phyloP scores from a whole-genome alignment of 2,797 vertebrate species.

The Arrhamphus sclerolepis region DNA sequence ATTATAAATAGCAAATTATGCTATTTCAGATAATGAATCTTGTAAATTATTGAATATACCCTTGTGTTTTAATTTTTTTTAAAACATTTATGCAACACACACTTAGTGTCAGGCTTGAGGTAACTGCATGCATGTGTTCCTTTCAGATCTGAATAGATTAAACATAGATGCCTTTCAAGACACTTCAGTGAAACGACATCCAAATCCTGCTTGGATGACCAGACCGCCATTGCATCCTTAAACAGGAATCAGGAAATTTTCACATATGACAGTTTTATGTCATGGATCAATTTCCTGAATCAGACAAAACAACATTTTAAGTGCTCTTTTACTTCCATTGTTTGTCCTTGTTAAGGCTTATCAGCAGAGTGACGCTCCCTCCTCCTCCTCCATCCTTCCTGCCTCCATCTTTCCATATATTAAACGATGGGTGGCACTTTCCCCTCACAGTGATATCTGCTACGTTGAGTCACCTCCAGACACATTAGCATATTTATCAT shows the following conservation, averaged over 20 bases:
- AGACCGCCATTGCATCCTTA: not conserved
- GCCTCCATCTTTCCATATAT: constrained; percentile 59
- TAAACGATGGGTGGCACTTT: constrained; percentile 76
- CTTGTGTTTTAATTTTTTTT: no score
- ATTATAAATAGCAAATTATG: no score
- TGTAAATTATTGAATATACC: no score
- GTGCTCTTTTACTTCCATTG: constrained; percentile 53
- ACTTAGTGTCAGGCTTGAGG: no score
- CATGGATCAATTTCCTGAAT: constrained; percentile 36
- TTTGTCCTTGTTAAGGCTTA: constrained; percentile 66
- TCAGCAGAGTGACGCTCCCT: constrained; percentile 45
- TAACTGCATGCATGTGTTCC: no score
- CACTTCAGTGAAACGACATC: not conserved
- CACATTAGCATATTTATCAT: constrained; percentile 83
- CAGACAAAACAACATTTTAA: constrained; percentile 58
- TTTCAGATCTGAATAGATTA: no score
- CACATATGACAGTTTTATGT: constrained; percentile 28
- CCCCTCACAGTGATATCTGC: constrained; percentile 72
- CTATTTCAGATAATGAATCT: no score
- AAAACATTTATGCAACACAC: no score
- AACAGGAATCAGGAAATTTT: constrained; percentile 4
- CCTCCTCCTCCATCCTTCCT: constrained; percentile 24
- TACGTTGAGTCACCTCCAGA: constrained; percentile 76
- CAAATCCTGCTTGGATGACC: not conserved
- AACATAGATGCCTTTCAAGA: no score